Percentiles rank a stretch among this genome's conserved stretches.
Conservation (phyloP, 2,113 vertebrate genomes). For the Hipposideros armiger region DNA sequence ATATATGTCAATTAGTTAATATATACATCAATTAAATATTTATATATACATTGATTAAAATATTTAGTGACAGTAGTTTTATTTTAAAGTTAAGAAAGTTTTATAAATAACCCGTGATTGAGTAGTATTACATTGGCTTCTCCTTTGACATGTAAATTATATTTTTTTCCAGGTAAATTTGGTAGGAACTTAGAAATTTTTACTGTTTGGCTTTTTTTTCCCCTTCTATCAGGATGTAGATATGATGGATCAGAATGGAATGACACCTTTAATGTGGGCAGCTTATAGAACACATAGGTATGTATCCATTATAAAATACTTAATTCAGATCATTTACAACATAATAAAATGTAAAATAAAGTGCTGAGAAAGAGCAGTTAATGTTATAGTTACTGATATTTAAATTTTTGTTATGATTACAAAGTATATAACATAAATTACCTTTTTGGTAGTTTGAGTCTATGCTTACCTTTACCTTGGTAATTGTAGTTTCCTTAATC, state of each 20-base stretch:
- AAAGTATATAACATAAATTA: not conserved
- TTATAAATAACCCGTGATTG: constrained; percentile 11
- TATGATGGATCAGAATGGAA: constrained; percentile 99
- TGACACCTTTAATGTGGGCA: constrained; percentile 99
- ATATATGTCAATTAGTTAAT: not conserved
- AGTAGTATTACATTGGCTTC: not conserved
- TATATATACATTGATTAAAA: constrained; percentile 7
- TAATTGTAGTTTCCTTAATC: not conserved
- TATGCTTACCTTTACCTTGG: not conserved
- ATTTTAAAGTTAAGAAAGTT: constrained; percentile 50
- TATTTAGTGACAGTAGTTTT: constrained; percentile 57
- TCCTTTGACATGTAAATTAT: constrained; percentile 48
- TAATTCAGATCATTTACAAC: constrained; percentile 5
- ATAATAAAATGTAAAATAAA: not conserved
- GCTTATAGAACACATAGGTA: constrained; percentile 99
- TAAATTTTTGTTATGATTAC: not conserved
- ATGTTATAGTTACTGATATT: constrained; percentile 1
- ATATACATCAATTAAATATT: not conserved
- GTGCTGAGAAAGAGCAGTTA: constrained; percentile 33
- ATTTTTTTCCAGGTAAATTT: constrained; percentile 61
- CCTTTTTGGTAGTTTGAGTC: not conserved
- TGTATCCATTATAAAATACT: constrained; percentile 56
- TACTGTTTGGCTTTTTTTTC: constrained; percentile 38
- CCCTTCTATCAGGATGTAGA: constrained; percentile 94
- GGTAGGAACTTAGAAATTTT: constrained; percentile 59